Conservation (phyloP, 2,113 vertebrate species). For the Lathamus discolor region DNA sequence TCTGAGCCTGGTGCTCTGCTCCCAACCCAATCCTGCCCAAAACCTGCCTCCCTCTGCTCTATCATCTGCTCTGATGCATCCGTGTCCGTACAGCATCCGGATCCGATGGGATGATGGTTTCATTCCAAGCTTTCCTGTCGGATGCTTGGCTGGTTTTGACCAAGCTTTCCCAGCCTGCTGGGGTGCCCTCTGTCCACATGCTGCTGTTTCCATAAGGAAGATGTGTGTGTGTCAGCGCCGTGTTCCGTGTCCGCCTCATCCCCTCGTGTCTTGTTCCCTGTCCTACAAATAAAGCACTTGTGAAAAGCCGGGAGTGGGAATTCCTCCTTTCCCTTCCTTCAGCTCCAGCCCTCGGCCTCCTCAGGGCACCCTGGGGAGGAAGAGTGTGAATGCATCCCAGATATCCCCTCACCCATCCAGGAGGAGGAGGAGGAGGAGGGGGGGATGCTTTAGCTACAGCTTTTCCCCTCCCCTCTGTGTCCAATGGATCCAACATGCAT, state of each 20-base stretch:
- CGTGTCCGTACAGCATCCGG: fast-evolving
- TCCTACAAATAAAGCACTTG: conserved; percentile 25
- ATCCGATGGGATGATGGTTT: fast-evolving
- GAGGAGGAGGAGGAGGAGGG: background rate
- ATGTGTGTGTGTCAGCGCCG: background rate
- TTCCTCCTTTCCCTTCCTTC: background rate
- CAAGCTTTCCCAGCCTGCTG: background rate
- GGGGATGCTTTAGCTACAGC: background rate
- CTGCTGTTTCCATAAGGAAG: background rate
- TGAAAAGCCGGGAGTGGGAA: background rate
- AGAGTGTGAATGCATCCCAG: background rate
- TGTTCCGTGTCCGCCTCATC: background rate
- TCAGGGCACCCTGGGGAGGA: background rate
- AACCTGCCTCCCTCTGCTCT: background rate
- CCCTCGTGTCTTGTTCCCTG: background rate
- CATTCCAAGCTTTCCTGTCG: background rate
- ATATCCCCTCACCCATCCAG: background rate
- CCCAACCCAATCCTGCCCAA: background rate
- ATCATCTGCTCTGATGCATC: fast-evolving
- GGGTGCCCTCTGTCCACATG: background rate
- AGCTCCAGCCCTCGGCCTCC: background rate
- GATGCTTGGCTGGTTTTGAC: background rate
- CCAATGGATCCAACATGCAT: background rate
- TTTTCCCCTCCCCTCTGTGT: background rate
- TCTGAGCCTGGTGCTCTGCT: fast-evolving